Evolutionary conservation across 2,888 invertebrate genomes (phyloP), one percentile per base, ranked within the genome.

Genomic region (Parascotia fuliginaria): DNA sequence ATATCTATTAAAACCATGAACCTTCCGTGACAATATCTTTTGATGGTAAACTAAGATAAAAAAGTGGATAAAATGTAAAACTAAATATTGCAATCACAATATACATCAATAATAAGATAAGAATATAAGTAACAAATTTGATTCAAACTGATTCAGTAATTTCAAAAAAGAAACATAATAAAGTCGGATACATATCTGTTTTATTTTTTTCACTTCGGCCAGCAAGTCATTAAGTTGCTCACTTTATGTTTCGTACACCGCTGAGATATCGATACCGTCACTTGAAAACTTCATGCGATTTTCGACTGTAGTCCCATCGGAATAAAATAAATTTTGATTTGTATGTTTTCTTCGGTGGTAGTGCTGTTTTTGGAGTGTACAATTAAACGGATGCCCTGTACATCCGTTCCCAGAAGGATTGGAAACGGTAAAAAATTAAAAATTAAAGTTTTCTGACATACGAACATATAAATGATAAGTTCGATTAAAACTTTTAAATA

Each of bases 351-450:
- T 34, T 49, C 49, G 54, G 64, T 63, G 65, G 56, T 64, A 56
- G 65, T 63, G 56, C 68, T 66, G 68, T 71, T 68, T 70, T 72
- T 64, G 70, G 73, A 67, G 71, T 64, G 68, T 75, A 70, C 77
- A 82, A 85, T 87, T 83, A 83, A 84, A 80, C 85, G 84, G 85
- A 81, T 84, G 82, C 81, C 74, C 70, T 68, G 69, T 70, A 83
- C 87, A 89, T 90, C 89, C 89, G 89, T 89, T 90, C 89, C 81
- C 89, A 89, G 87, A 87, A 87, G 83, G 84, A 85, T 82, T 80
- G 82, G 70, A 75, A 73, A 65, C 65, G 73, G 66, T 75, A 83
- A 72, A 80, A 80, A 75, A 75, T 60, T 61, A 62, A 71, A 71
- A 74, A 44, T 38, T 41, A 65, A 65, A 70, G 58, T 44, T 12